phyloP scores from a whole-genome alignment of 2,113 vertebrate species.

The zebrafish (Danio rerio) region GRCz12tu NC_133177.1:39919001-39919500 shows the following conservation, averaged over 20 bases:
- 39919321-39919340: not conserved
- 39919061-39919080: no score
- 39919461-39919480: constrained; percentile 82
- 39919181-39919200: constrained; percentile 25
- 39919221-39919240: constrained; percentile 50
- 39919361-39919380: constrained; percentile 21
- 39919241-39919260: constrained; percentile 33
- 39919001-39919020: no score
- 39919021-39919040: no score
- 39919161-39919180: constrained; percentile 14
- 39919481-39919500: constrained; percentile 76
- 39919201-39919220: constrained; percentile 37
- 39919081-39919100: not conserved
- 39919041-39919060: no score
- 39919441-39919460: constrained; percentile 67
- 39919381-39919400: not conserved
- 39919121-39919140: not conserved
- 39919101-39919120: not conserved
- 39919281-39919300: not conserved
- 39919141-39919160: constrained; percentile 6
- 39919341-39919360: not conserved
- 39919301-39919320: not conserved
- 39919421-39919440: constrained; percentile 41
- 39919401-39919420: constrained; percentile 37
- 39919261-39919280: constrained; percentile 1